Evolutionary conservation across 2,888 invertebrate species (phyloP), one percentile per base, ranked within the genome.

Genomic region (Mythimna albipuncta): DNA sequence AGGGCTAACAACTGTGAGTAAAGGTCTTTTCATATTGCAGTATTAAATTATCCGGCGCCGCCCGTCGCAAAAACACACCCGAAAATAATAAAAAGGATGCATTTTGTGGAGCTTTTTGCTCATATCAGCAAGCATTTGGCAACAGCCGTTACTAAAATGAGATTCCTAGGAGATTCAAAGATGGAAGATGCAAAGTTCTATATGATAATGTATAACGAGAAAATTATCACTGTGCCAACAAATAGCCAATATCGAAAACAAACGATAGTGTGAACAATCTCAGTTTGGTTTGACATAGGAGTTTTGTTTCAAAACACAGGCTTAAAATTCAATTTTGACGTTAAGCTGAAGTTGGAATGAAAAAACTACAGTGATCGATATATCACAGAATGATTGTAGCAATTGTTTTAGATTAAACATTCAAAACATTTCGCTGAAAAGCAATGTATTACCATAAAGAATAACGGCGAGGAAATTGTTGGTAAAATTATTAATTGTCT

Each of bases 111-210:
- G 35, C 62, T 80, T 85, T 85, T 83, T 85, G 72, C 77, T 85
- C 85, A 75, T 81, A 85, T 83, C 77, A 73, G 76, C 81, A 64
- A 85, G 44, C 75, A 79, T 83, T 85, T 85, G 85, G 81, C 81
- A 81, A 77, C 85, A 86, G 82, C 84, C 86, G 86, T 82, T 85
- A 77, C 81, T 75, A 64, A 86, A 84, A 79, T 79, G 84, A 82
- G 81, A 82, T 84, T 76, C 75, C 57, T 55, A 64, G 54, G 69
- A 76, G 61, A 74, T 69, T 74, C 61, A 62, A 55, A 50, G 55
- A 72, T 64, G 68, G 73, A 79, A 73, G 63, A 78, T 75, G 80
- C 66, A 80, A 80, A 75, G 76, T 84, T 79, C 79, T 59, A 68
- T 76, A 69, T 83, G 76, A 76, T 76, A 75, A 63, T 66, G 77